phyloP scores from a whole-genome alignment of 2,797 vertebrate genomes.

The Semotilus atromaculatus region DNA sequence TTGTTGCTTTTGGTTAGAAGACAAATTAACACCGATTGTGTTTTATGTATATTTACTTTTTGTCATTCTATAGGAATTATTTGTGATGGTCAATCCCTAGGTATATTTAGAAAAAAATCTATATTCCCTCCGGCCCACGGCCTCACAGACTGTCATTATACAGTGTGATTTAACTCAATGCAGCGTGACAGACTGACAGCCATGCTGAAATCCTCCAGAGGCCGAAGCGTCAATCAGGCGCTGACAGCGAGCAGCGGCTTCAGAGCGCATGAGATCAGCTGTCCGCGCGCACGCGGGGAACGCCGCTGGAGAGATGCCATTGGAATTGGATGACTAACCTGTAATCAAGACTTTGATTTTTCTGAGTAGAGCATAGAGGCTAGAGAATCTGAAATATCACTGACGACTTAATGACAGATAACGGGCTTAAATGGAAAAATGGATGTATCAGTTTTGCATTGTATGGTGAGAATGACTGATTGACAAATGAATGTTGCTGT shows the following conservation, averaged over 20 bases:
- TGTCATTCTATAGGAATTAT: constrained; percentile 11
- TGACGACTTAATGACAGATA: not conserved
- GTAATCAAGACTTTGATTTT: constrained; percentile 22
- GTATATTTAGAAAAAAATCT: not conserved
- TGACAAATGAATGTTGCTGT: not conserved
- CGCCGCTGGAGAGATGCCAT: not conserved
- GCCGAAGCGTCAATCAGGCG: constrained; percentile 38
- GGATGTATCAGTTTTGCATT: not conserved
- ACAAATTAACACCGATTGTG: not conserved
- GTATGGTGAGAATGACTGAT: not conserved
- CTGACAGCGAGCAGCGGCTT: constrained; percentile 26
- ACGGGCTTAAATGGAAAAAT: not conserved
- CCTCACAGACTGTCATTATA: not conserved
- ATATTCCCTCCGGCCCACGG: not conserved
- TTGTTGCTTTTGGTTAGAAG: not conserved
- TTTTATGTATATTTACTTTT: not conserved
- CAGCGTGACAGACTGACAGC: constrained; percentile 54
- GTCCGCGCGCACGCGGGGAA: not conserved
- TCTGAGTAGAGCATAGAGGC: not conserved
- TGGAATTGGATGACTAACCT: not conserved
- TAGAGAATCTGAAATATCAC: not conserved
- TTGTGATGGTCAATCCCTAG: not conserved
- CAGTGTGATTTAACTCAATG: constrained; percentile 19
- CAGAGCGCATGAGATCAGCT: constrained; percentile 17
- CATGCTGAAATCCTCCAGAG: constrained; percentile 47